Conservation (phyloP, 2,888 invertebrate species). For the Anthrax anthrax region DNA sequence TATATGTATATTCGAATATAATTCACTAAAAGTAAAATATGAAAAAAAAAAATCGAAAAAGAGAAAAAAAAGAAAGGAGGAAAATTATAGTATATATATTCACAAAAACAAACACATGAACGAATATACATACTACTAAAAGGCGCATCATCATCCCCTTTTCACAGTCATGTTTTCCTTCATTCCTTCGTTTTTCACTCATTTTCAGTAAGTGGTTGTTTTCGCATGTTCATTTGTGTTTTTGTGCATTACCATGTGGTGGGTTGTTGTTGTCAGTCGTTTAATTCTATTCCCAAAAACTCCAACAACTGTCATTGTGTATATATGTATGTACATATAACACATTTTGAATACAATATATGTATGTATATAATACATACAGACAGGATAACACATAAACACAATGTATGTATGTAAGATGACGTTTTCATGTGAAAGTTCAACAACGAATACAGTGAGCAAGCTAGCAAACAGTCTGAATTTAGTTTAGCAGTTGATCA, state of each 20-base stretch:
- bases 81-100: too few relatives aligned
- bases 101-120: too few relatives aligned
- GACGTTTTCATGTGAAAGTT: background rate
- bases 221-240: conserved; percentile 7
- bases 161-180: too few relatives aligned
- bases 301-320: background rate
- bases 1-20: too few relatives aligned
- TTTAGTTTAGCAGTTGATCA: background rate
- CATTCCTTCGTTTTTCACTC: background rate
- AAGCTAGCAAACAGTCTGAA: background rate
- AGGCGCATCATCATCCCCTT: too few relatives aligned
- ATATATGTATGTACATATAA: too few relatives aligned
- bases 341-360: too few relatives aligned
- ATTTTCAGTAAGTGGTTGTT: background rate
- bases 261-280: background rate
- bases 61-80: too few relatives aligned
- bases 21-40: too few relatives aligned
- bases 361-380: too few relatives aligned
- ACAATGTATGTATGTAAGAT: background rate
- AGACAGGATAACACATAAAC: background rate
- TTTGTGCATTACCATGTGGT: conserved; percentile 1
- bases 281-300: background rate
- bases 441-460: background rate
- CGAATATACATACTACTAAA: too few relatives aligned
- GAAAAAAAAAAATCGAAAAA: too few relatives aligned